Evolutionary conservation across 2,888 invertebrate species (phyloP).

Genomic region (Anticlea derivata): DNA sequence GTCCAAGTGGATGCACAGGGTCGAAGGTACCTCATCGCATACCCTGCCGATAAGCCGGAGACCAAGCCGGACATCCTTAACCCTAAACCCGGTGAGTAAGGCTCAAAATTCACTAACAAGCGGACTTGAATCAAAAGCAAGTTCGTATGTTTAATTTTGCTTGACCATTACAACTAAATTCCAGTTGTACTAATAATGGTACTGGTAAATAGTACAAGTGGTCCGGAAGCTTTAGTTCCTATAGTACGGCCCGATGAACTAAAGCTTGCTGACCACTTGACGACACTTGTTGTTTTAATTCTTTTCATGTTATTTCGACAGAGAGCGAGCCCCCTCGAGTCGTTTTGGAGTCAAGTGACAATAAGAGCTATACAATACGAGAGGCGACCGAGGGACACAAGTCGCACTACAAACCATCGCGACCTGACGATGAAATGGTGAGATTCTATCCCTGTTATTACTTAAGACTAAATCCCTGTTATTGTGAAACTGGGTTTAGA

Average conservation of each 20-base stretch:
- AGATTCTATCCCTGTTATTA: neutral
- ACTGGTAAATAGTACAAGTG: too few species aligned
- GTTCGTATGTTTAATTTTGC: too few species aligned
- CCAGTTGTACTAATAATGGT: too few species aligned
- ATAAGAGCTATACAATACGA: constrained; percentile 69
- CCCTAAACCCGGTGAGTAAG: constrained; percentile 67
- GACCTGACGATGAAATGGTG: constrained; percentile 56
- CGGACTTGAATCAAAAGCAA: too few species aligned
- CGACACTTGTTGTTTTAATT: neutral
- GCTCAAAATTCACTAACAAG: neutral
- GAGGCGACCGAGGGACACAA: constrained; percentile 53
- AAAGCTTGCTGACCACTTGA: too few species aligned
- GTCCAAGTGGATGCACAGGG: constrained; percentile 78
- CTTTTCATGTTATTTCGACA: constrained; percentile 29
- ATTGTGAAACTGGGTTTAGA: too few species aligned
- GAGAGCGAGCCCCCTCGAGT: constrained; percentile 74
- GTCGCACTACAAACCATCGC: constrained; percentile 51
- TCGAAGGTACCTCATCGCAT: constrained; percentile 71
- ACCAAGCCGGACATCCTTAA: constrained; percentile 76
- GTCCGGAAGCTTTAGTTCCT: too few species aligned
- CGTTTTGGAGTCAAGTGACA: constrained; percentile 72
- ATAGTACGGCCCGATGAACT: too few species aligned
- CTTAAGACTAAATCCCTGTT: too few species aligned
- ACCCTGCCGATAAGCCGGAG: constrained; percentile 69
- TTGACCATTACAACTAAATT: too few species aligned